These are phyloP conservation scores for Daubentonia madagascariensis DNA, from an alignment of 2,113 vertebrate genomes.

Conservation along the genomic window DNA sequence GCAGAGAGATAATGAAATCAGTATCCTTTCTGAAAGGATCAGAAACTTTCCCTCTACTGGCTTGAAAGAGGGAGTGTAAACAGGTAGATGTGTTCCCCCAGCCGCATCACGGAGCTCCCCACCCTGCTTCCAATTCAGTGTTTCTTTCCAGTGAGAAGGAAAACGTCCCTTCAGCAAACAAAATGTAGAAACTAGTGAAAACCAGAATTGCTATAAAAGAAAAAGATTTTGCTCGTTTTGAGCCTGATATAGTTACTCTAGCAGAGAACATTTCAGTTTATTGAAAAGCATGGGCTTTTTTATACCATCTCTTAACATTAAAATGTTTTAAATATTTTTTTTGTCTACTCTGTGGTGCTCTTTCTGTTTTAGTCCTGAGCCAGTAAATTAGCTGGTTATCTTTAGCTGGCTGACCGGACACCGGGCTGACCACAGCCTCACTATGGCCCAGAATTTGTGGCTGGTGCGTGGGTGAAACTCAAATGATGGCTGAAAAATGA, in stretches of 20 bases:
- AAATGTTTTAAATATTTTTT: neutral
- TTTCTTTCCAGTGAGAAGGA: neutral
- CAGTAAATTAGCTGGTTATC: constrained; percentile 44
- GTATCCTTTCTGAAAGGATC: constrained; percentile 89
- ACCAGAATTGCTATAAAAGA: constrained; percentile 41
- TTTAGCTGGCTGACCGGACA: constrained; percentile 62
- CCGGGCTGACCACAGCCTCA: neutral
- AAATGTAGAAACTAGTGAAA: neutral
- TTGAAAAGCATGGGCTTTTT: constrained; percentile 9
- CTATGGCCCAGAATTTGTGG: constrained; percentile 42
- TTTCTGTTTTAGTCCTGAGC: constrained; percentile 20
- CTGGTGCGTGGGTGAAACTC: constrained; percentile 38
- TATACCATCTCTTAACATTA: constrained; percentile 35
- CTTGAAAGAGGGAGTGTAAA: neutral
- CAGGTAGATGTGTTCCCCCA: accelerated
- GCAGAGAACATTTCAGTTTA: constrained; percentile 30
- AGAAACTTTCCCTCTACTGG: neutral
- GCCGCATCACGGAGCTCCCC: neutral
- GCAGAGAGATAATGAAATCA: constrained; percentile 95
- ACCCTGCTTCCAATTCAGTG: neutral
- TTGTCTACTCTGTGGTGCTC: neutral
- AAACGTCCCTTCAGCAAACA: constrained; percentile 21
- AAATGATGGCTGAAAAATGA: constrained; percentile 26
- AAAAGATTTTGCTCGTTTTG: constrained; percentile 62
- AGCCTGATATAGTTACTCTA: constrained; percentile 43